These are phyloP conservation scores for Mesopsocus fuscifrons DNA, from an alignment of 2,888 invertebrate species.

Conservation along the genomic window DNA sequence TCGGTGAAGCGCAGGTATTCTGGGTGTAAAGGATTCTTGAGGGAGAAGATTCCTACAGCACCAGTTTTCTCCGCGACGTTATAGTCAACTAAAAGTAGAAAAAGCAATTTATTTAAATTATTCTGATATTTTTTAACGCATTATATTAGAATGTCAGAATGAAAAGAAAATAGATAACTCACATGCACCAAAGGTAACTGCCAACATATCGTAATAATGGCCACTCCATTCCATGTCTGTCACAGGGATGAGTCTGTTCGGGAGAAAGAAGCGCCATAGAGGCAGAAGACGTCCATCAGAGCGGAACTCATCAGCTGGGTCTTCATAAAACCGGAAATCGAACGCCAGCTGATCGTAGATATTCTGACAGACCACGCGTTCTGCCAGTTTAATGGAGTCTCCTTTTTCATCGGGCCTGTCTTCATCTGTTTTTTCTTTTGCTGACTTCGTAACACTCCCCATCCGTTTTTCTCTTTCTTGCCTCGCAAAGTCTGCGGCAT, in stretches of 20 bases:
- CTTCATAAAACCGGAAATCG: constrained; percentile 34
- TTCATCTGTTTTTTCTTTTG: neutral
- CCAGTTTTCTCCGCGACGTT: constrained; percentile 31
- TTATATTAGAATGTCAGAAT: too few relatives aligned
- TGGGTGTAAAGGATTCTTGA: constrained; percentile 88
- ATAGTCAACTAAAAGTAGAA: neutral
- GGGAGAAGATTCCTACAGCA: constrained; percentile 67
- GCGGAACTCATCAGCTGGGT: constrained; percentile 32
- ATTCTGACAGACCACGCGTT: constrained; percentile 33
- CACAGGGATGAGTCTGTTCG: constrained; percentile 64
- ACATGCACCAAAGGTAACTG: constrained; percentile 82
- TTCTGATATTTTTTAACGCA: too few relatives aligned
- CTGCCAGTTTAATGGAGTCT: constrained; percentile 28
- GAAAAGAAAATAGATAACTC: constrained; percentile 26
- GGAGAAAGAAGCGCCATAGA: constrained; percentile 63
- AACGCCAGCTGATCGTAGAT: constrained; percentile 30
- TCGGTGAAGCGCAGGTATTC: constrained; percentile 69
- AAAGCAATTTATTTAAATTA: too few relatives aligned
- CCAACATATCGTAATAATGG: constrained; percentile 77
- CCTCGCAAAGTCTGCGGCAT: constrained; percentile 25
- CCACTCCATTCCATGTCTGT: constrained; percentile 80
- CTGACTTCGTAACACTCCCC: neutral
- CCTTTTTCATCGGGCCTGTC: too few relatives aligned
- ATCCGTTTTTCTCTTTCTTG: constrained; percentile 14
- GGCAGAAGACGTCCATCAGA: constrained; percentile 34